Evolutionary conservation across 2,113 vertebrate genomes (phyloP).

Genomic region (Alethe castanea): DNA sequence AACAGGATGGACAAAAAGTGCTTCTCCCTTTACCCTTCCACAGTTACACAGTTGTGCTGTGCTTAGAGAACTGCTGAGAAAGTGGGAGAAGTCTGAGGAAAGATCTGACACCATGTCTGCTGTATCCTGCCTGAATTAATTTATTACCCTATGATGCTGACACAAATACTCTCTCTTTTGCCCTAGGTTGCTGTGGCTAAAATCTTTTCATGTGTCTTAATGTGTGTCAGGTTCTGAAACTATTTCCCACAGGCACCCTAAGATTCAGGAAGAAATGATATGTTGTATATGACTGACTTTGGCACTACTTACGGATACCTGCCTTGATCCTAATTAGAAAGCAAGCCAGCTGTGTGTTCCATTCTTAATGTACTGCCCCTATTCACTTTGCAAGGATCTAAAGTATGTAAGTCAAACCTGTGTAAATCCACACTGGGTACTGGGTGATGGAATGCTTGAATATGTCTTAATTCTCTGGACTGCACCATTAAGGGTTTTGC

Average conservation of each 20-base stretch:
- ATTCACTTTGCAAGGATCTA: background rate
- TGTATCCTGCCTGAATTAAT: background rate
- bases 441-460: background rate
- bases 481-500: background rate
- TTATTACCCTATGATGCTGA: background rate
- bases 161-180: background rate
- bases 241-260: background rate
- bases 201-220: background rate
- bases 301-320: background rate
- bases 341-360: background rate
- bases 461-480: background rate
- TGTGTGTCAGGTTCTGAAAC: background rate
- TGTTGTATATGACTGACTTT: background rate
- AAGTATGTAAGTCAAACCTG: background rate
- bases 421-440: background rate
- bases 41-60: background rate
- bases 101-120: background rate
- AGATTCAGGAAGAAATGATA: background rate
- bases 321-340: background rate
- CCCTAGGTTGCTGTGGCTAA: background rate
- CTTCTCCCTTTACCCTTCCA: background rate
- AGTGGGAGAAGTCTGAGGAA: background rate
- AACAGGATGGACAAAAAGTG: background rate
- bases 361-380: background rate
- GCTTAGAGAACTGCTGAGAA: background rate